phyloP scores from a whole-genome alignment of 2,113 vertebrate species.

The Galemys pyrenaicus region DNA sequence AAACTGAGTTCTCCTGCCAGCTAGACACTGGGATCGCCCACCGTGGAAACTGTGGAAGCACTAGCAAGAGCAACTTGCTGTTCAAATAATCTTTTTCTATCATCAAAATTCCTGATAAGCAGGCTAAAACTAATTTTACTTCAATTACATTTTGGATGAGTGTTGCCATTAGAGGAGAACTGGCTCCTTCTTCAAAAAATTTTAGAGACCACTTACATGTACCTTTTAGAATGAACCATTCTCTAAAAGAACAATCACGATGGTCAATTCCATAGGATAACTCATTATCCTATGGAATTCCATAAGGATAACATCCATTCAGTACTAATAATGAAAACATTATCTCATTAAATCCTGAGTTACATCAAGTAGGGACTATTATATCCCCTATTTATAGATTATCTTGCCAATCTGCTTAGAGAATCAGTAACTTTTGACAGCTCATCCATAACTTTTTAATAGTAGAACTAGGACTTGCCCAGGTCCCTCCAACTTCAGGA shows the following conservation, averaged over 20 bases:
- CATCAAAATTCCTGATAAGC: neutral
- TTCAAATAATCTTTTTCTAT: no score
- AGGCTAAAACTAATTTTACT: neutral
- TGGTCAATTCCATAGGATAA: neutral
- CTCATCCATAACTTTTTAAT: rapidly evolving
- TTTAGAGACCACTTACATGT: neutral
- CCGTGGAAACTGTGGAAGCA: neutral
- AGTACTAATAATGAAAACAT: neutral
- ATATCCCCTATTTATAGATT: neutral
- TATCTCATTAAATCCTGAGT: neutral
- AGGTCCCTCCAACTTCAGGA: no score
- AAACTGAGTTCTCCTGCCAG: neutral
- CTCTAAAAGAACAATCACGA: neutral
- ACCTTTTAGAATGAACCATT: neutral
- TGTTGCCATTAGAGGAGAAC: neutral
- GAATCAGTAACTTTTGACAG: neutral
- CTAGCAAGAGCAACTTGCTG: neutral
- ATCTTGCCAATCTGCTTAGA: neutral
- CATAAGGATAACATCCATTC: neutral
- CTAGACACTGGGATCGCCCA: no score
- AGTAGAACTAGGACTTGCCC: neutral
- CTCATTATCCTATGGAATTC: no score
- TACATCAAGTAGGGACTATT: neutral
- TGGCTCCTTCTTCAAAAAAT: neutral
- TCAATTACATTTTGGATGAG: neutral